Percentiles rank a stretch among this genome's conserved stretches.
phyloP scores from a whole-genome alignment of 2,113 vertebrate genomes.

The Amblyornis subalaris region DNA sequence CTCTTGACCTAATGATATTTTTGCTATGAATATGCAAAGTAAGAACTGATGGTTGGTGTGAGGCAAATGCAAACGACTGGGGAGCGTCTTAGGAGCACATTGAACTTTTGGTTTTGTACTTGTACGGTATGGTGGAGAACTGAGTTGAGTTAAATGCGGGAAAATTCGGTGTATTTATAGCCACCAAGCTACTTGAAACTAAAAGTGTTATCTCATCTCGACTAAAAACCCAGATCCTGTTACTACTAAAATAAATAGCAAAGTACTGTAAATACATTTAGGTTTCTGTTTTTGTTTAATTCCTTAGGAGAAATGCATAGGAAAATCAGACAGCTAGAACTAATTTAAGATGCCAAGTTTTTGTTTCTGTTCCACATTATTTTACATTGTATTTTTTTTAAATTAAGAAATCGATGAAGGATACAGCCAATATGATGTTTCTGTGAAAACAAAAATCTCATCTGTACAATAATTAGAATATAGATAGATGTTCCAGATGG shows the following conservation, averaged over 20 bases:
- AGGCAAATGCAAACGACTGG: neutral
- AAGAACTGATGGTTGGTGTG: neutral
- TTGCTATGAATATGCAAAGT: neutral
- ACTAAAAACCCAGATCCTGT: neutral
- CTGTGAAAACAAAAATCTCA: constrained; percentile 55
- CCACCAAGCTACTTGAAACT: neutral
- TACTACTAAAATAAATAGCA: neutral
- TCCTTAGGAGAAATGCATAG: neutral
- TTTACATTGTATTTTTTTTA: constrained; percentile 33
- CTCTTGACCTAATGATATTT: neutral
- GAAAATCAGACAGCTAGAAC: constrained; percentile 22
- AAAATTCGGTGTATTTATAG: neutral
- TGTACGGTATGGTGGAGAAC: neutral
- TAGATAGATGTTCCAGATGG: constrained; percentile 51
- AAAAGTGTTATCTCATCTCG: neutral
- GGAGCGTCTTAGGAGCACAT: neutral
- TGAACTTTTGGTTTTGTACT: neutral
- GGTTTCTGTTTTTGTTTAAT: neutral
- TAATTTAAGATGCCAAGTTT: constrained; percentile 24
- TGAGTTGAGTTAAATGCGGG: neutral
- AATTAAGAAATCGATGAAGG: constrained; percentile 55
- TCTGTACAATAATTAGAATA: constrained; percentile 63
- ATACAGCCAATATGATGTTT: constrained; percentile 52
- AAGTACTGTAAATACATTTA: neutral
- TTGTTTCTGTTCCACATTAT: neutral